These are phyloP conservation scores for Caenorhabditis drosophilae DNA, from an alignment of 2,888 invertebrate genomes.

Conservation along the genomic window DNA sequence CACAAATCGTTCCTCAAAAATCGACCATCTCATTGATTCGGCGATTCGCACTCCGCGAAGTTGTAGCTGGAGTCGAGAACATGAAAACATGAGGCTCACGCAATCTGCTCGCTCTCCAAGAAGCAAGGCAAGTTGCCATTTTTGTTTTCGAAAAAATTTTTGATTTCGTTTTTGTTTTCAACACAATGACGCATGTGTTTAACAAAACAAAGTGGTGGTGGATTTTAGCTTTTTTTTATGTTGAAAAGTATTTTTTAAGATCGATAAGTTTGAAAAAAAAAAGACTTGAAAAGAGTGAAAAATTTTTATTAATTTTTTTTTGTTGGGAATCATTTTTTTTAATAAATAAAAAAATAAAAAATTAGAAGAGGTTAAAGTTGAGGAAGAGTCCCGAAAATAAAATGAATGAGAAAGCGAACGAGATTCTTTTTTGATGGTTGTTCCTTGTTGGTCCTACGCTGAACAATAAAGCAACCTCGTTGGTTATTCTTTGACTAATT, in stretches of 20 bases:
- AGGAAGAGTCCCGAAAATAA: no score
- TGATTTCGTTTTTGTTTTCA: conserved; percentile 22
- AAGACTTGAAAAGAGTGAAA: no score
- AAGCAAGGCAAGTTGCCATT: conserved; percentile 45
- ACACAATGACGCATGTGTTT: not conserved
- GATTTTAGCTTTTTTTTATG: no score
- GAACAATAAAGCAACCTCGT: conserved; percentile 27
- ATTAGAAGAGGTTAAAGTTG: no score
- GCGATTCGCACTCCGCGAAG: conserved; percentile 37
- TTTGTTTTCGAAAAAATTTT: conserved; percentile 29
- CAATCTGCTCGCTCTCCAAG: conserved; percentile 40
- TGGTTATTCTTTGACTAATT: conserved; percentile 31
- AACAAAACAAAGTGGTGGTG: no score
- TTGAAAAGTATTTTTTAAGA: not conserved
- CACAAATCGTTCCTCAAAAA: conserved; percentile 38
- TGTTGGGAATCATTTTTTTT: no score
- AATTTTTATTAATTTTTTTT: no score
- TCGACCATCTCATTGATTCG: conserved; percentile 28
- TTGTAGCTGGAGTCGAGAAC: conserved; percentile 41
- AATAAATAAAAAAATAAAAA: not conserved
- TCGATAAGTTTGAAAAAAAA: no score
- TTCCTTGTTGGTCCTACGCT: no score
- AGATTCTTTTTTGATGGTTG: no score
- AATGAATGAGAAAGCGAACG: no score
- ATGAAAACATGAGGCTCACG: conserved; percentile 25